These are phyloP conservation scores for Desoria tigrina DNA, from an alignment of 2,888 invertebrate species.

Conservation along the genomic window DNA sequence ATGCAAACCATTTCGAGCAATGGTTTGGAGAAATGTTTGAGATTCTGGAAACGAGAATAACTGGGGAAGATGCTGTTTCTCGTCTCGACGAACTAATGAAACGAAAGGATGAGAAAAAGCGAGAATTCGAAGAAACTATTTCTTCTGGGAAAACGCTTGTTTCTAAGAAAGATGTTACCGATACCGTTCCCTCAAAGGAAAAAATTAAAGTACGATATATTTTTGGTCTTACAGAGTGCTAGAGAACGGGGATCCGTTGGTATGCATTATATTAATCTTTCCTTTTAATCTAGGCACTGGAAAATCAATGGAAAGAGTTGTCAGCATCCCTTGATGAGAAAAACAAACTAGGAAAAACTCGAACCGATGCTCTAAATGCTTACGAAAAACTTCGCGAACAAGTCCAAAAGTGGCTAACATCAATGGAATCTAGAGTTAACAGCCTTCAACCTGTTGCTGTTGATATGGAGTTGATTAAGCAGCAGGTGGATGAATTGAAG, in stretches of 20 bases:
- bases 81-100: conserved; percentile 67
- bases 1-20: conserved; percentile 69
- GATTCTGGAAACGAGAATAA: conserved; percentile 71
- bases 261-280: background rate
- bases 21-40: conserved; percentile 73
- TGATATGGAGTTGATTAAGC: conserved; percentile 78
- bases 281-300: conserved; percentile 62
- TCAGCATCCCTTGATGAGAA: conserved; percentile 80
- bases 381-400: conserved; percentile 82
- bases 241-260: background rate
- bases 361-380: conserved; percentile 80
- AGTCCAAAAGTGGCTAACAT: conserved; percentile 80
- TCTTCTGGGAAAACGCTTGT: conserved; percentile 78
- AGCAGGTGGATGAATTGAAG: conserved; percentile 67
- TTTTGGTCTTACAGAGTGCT: conserved; percentile 3
- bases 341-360: conserved; percentile 76
- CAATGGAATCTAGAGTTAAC: conserved; percentile 75
- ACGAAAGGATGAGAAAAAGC: conserved; percentile 63
- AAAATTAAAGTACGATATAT: conserved; percentile 67
- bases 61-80: conserved; percentile 64
- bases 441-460: conserved; percentile 81
- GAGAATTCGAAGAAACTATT: conserved; percentile 75
- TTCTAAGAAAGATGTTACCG: conserved; percentile 83
- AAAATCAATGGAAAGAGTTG: conserved; percentile 80
- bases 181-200: conserved; percentile 78